Conservation (phyloP, 2,797 vertebrate species). For the Tauraco hartlaubi region DNA sequence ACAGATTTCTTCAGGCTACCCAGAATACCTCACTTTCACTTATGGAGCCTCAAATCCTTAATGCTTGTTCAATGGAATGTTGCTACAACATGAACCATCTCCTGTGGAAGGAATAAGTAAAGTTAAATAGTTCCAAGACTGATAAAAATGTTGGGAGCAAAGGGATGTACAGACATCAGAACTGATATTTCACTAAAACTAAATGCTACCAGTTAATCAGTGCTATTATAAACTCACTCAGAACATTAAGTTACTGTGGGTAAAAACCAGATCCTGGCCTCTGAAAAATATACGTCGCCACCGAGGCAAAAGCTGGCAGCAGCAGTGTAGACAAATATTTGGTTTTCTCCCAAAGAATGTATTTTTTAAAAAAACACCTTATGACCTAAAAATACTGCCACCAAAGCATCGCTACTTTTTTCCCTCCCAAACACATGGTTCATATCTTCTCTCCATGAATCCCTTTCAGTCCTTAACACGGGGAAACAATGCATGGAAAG, state of each 20-base stretch:
- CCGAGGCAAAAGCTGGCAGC: background rate
- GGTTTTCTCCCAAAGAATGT: background rate
- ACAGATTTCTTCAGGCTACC: background rate
- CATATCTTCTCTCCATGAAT: background rate
- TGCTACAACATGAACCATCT: background rate
- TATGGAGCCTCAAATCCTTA: background rate
- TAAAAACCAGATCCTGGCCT: slow-evolving; percentile 28
- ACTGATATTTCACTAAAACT: slow-evolving; percentile 32
- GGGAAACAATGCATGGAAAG: rapidly evolving
- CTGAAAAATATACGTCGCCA: slow-evolving; percentile 20
- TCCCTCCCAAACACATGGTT: background rate
- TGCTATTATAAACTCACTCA: slow-evolving; percentile 51
- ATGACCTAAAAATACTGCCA: background rate
- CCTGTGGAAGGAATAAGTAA: background rate
- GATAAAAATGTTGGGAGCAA: slow-evolving; percentile 23
- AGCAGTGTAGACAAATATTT: background rate
- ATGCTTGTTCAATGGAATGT: background rate
- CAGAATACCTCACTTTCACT: background rate
- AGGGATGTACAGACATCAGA: background rate
- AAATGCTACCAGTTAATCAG: slow-evolving; percentile 52
- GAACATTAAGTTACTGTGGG: slow-evolving; percentile 15
- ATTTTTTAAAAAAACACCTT: slow-evolving; percentile 13
- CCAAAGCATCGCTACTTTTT: background rate
- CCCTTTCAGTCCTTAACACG: background rate
- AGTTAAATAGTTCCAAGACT: background rate